Evolutionary conservation across 2,888 invertebrate genomes (phyloP).

Genomic region (Caenorhabditis sulstoni): DNA sequence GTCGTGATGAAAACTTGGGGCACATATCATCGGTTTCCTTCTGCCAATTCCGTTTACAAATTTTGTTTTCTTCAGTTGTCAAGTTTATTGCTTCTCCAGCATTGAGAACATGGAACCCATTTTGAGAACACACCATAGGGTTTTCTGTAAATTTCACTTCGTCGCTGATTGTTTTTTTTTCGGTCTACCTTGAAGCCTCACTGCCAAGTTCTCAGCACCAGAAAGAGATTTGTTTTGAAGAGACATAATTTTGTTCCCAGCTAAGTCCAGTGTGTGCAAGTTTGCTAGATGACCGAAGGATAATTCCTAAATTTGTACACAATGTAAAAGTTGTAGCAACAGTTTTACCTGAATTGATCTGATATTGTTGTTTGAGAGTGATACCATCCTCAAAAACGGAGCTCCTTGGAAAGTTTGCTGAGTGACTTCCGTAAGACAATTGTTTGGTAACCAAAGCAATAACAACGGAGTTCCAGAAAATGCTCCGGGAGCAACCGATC

Average conservation of each 20-base stretch:
- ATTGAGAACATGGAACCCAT: slow-evolving; percentile 80
- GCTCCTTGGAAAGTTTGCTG: slow-evolving; percentile 79
- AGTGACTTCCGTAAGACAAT: slow-evolving; percentile 76
- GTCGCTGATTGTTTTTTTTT: no score
- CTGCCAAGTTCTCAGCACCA: slow-evolving; percentile 77
- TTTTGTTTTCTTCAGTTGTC: slow-evolving; percentile 77
- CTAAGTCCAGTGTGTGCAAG: slow-evolving; percentile 90
- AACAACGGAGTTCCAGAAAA: slow-evolving; percentile 80
- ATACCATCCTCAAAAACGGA: slow-evolving; percentile 80
- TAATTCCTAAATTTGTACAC: slow-evolving; percentile 67
- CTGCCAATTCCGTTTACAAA: slow-evolving; percentile 76
- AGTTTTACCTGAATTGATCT: slow-evolving; percentile 73
- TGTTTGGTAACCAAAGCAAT: slow-evolving; percentile 80
- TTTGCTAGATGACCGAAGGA: slow-evolving; percentile 89
- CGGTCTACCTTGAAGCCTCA: slow-evolving; percentile 76
- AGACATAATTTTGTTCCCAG: slow-evolving; percentile 85
- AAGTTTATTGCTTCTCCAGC: slow-evolving; percentile 79
- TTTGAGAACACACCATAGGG: slow-evolving; percentile 80
- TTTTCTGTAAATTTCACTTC: slow-evolving; percentile 80
- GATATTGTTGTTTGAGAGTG: slow-evolving; percentile 80
- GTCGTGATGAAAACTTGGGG: slow-evolving; percentile 71
- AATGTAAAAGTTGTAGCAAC: no score
- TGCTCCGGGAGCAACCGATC: slow-evolving; percentile 77
- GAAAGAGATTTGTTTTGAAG: slow-evolving; percentile 75
- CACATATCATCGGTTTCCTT: slow-evolving; percentile 71